Evolutionary conservation across 2,888 invertebrate species (phyloP), one percentile per base, ranked within the genome.

Genomic region (Euproctis similis): DNA sequence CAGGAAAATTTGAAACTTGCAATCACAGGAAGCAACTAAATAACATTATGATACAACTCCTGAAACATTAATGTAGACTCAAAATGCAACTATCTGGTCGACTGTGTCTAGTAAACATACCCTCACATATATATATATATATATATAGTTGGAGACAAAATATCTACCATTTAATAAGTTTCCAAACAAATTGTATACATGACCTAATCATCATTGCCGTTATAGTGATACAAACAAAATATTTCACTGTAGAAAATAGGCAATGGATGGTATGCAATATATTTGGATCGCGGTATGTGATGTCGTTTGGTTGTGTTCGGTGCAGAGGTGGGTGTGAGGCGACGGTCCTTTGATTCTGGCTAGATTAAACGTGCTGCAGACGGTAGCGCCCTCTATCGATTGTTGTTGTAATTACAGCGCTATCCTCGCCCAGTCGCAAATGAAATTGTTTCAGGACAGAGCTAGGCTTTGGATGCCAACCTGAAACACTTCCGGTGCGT

Each of bases 371-470:
- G 81, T 81, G 85, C 81, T 76, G 78, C 82, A 77, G 82, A 82
- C 84, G 82, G 84, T 80, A 81, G 82, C 81, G 80, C 76, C n/a
- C 76, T 78, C 77, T 80, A 85, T 85, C 84, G 85, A 85, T 85
- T 84, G 85, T 84, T 84, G 85, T 84, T 80, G 77, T 82, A 85
- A 84, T 85, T 84, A 85, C 78, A 74, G 71, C 80, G 78, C 78
- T 80, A 77, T 84, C 68, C 76, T 82, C 82, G 78, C 76, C 72
- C 84, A 81, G 76, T 81, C 76, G 80, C 82, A 84, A 84, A 84
- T 81, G 82, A 84, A 84, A 84, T 84, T 84, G 82, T 84, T 84
- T n/a, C 80, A 77, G 77, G 75, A 76, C 71, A 72, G 72, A 75
- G 70, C 77, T 66, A 72, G n/a, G 75, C 71, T 74, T 69, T 68